phyloP scores from a whole-genome alignment of 2,113 vertebrate species.

The Odobenus rosmarus region DNA sequence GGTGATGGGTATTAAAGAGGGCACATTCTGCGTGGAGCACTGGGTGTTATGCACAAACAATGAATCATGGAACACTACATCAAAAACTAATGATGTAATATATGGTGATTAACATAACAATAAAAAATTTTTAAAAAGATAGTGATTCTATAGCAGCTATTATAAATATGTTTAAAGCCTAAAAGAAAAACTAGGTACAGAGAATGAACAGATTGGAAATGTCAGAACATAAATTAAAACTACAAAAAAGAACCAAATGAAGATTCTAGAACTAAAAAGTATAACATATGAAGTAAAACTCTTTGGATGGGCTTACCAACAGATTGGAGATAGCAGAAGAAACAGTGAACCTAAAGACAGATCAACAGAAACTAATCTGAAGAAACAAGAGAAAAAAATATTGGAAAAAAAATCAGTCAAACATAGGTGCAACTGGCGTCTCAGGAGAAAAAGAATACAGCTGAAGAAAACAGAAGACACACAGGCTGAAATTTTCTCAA shows the following conservation, averaged over 20 bases:
- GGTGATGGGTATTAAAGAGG: no score
- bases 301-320: not conserved
- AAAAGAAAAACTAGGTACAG: not conserved
- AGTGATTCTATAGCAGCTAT: not conserved
- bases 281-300: not conserved
- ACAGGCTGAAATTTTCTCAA: not conserved
- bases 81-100: no score
- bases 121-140: no score
- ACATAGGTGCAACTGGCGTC: not conserved
- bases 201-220: not conserved
- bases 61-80: no score
- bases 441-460: not conserved
- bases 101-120: no score
- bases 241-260: not conserved
- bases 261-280: not conserved
- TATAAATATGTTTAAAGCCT: not conserved
- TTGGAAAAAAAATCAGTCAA: not conserved
- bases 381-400: not conserved
- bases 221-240: slow-evolving; percentile 5
- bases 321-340: not conserved
- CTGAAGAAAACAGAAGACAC: not conserved
- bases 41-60: no score
- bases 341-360: not conserved
- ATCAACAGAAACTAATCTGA: not conserved
- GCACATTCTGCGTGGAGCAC: no score